Evolutionary conservation across 2,113 vertebrate species (phyloP), one percentile per base, ranked within the genome.

Genomic region (Globicephala melas): DNA sequence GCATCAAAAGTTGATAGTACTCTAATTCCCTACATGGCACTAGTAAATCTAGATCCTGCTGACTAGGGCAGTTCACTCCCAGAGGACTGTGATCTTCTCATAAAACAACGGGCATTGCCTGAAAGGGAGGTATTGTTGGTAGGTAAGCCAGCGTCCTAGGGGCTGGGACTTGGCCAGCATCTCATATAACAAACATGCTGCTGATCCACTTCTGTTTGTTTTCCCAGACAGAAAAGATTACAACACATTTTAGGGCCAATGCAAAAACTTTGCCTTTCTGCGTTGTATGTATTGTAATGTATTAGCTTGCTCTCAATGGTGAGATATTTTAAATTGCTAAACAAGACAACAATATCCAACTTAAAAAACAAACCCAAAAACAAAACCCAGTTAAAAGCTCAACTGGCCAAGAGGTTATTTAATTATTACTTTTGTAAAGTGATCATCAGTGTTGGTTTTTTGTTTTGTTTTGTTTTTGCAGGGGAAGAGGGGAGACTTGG

Each of bases 101-200:
- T 86, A 62, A 70, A 94, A 87, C 62, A 89, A 50, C 20, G 84
- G 97, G 93, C 71, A 18, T 36, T 73, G 89, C 67, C 91, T 97
- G 97, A 94, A 94, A 90, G 92, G 62, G 68, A 94, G 47, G 76
- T 60, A 93, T 91, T 97, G 85, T 97, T 91, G 96, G 95, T 81
- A 92, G 92, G 89, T 82, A 58, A 96, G 74, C 89, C 96, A 67
- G 5, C 8, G 13, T 79, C 92, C 91, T 44, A 14, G 33, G 13
- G 82, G 44, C 47, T 89, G 91, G 93, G 65, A 14, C 89, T 77
- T 2, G 1, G 89, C 93, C 95, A 95, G n/a, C 86, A n/a, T 82
- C 89, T 97, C 81, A 63, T 73, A 50, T 90, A 74, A 96, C 80
- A 92, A 36, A 90, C 65, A 89, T 20, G 36, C 67, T 93, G 73